Base-by-base conservation (phyloP, 2,797 vertebrate species). In the Argentina silus region DNA sequence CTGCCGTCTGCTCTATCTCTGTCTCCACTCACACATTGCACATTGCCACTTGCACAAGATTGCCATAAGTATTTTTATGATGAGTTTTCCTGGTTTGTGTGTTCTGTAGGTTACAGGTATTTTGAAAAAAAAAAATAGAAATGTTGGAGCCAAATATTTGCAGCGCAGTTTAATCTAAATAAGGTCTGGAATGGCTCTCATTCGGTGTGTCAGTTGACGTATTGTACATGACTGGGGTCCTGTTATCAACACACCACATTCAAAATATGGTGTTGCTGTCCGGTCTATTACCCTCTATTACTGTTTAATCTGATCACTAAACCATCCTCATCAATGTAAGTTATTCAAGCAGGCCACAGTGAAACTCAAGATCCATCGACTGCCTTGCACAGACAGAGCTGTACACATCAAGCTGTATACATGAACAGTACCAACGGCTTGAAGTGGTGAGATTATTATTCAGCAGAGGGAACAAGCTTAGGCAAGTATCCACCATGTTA, bases 1-100 rank as follows among this genome's bases (percentile, higher is more conserved):
- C 27, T 36, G 27, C 75, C 70, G 79, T 80, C 71, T 66, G 82
- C 81, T 70, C 70, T 70, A 71, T 81, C 71, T 78, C 83, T 74
- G 70, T 79, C 82, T 36, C 19, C 23, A 17, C n/a, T 19, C 7
- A 4, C 53, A 56, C 2, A 56, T 15, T 1, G 51, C 17, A 57
- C 55, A 57, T 57, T 59, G 56, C 56, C 56, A 27, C 42, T 43
- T 15, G 7, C 36, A n/a, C 48, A 36, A 23, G 65, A 53, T 53
- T 48, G 7, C 65, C 19, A 27, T 42, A 36, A 23, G 23, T 21
- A 19, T 12, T 27, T 48, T 27, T 67, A 19, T 11, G 19, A 53
- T 51, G 21, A 66, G 65, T 50, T 66, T 2, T 3, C 45, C 12
- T 12, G 64, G 64, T 66, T 6, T 17, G 55, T 56, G 27, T 36